phyloP scores from a whole-genome alignment of 2,888 invertebrate species.

The Drosophila prolongata region DNA sequence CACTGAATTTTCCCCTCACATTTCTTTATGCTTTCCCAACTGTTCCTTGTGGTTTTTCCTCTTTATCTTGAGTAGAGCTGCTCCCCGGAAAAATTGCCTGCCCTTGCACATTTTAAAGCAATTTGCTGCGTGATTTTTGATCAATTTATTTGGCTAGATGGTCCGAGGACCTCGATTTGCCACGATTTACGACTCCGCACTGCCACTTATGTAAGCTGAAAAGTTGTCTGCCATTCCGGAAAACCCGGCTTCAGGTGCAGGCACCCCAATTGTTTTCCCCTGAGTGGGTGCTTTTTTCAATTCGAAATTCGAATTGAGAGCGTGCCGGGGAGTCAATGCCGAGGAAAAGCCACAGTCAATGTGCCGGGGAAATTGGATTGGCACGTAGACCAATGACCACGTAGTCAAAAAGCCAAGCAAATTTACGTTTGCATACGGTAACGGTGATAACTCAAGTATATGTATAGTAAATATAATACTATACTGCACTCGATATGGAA shows the following conservation, averaged over 20 bases:
- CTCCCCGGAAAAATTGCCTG: constrained; percentile 5
- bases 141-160: constrained; percentile 51
- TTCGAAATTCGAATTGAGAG: constrained; percentile 44
- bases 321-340: constrained; percentile 19
- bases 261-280: constrained; percentile 45
- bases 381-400: constrained; percentile 50
- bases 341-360: constrained; percentile 19
- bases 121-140: constrained; percentile 63
- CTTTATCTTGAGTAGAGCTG: background rate
- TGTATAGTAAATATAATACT: constrained; percentile 2
- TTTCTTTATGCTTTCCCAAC: background rate
- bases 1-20: background rate
- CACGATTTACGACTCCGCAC: constrained; percentile 17
- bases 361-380: constrained; percentile 25
- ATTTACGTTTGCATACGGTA: constrained; percentile 30
- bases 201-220: constrained; percentile 44
- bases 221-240: constrained; percentile 14
- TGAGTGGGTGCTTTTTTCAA: constrained; percentile 26
- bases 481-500: background rate
- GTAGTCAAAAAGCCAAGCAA: constrained; percentile 9
- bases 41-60: background rate
- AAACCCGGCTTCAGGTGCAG: background rate
- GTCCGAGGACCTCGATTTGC: constrained; percentile 32
- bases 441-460: constrained; percentile 9
- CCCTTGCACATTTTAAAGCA: constrained; percentile 60